These are phyloP conservation scores for Drosophila busckii DNA, from an alignment of 1,140 invertebrate genomes.

Conservation along the genomic window DNA sequence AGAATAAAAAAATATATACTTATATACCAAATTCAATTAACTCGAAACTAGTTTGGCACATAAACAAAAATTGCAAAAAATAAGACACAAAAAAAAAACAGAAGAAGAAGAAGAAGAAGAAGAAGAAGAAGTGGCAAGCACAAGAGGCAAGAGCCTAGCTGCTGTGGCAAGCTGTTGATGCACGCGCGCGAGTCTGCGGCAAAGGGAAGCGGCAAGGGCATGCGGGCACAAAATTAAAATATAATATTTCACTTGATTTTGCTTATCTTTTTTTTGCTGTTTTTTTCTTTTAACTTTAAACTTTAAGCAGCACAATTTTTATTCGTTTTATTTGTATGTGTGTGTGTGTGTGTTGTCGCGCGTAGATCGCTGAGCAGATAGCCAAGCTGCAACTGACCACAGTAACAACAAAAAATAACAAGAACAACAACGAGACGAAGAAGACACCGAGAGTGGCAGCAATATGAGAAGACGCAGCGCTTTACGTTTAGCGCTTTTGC, in stretches of 20 bases:
- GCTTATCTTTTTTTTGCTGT: conserved; percentile 3
- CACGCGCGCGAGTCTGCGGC: not conserved
- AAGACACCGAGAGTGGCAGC: not conserved
- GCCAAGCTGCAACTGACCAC: conserved; percentile 6
- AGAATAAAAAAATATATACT: too few species aligned
- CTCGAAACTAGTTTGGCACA: conserved; percentile 69
- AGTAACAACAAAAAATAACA: not conserved
- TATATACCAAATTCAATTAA: conserved; percentile 54
- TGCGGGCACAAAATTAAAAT: conserved; percentile 44
- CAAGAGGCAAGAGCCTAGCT: too few species aligned
- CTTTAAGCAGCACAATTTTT: too few species aligned
- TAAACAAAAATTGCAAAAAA: conserved; percentile 60
- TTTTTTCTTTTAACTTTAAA: conserved; percentile 4
- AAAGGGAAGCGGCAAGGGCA: not conserved
- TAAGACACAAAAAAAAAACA: conserved; percentile 23
- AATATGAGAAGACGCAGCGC: not conserved
- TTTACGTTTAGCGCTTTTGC: conserved; percentile 9
- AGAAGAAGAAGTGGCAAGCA: not conserved
- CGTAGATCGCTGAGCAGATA: conserved; percentile 28
- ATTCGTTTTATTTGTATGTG: too few species aligned
- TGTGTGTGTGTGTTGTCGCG: conserved; percentile 26
- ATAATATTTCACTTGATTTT: conserved; percentile 48
- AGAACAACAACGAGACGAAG: conserved; percentile 7
- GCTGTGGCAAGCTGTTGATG: conserved; percentile 1
- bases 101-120: conserved; percentile 1